Evolutionary conservation across 2,797 vertebrate genomes (phyloP).

Genomic region (Hippopotamyrus pictus): DNA sequence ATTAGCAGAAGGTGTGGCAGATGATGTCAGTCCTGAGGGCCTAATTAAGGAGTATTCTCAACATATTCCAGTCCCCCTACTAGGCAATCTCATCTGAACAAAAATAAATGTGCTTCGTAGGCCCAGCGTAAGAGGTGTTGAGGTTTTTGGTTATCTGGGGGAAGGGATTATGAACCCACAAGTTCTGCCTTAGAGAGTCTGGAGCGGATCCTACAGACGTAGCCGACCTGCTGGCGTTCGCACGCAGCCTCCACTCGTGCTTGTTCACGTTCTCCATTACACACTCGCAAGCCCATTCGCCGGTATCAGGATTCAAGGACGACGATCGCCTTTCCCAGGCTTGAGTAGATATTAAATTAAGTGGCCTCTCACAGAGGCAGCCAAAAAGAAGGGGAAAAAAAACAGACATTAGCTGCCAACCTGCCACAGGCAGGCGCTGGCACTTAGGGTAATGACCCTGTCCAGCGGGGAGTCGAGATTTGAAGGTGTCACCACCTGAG

Average conservation of each 20-base stretch:
- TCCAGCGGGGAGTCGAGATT: slow-evolving; percentile 38
- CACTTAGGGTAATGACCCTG: slow-evolving; percentile 65
- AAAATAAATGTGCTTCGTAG: background rate
- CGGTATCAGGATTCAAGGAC: slow-evolving; percentile 51
- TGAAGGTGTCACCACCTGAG: slow-evolving; percentile 53
- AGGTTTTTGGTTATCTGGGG: background rate
- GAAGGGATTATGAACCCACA: background rate
- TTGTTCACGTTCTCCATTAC: slow-evolving; percentile 26
- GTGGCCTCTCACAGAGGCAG: slow-evolving; percentile 55
- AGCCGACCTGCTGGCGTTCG: background rate
- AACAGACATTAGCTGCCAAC: slow-evolving; percentile 54
- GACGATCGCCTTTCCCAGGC: slow-evolving; percentile 46
- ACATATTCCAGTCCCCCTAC: slow-evolving; percentile 42
- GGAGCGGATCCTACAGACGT: background rate
- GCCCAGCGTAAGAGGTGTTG: slow-evolving; percentile 33
- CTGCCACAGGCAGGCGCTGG: slow-evolving; percentile 43
- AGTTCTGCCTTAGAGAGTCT: background rate
- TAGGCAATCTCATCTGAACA: slow-evolving; percentile 8
- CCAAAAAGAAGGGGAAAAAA: slow-evolving; percentile 38
- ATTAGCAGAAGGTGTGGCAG: slow-evolving; percentile 68
- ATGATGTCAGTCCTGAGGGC: slow-evolving; percentile 56
- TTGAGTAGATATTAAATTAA: slow-evolving; percentile 64
- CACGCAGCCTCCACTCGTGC: slow-evolving; percentile 33
- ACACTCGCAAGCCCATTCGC: slow-evolving; percentile 40
- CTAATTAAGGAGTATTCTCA: slow-evolving; percentile 62